phyloP scores from a whole-genome alignment of 2,113 vertebrate species.

The Rhinogobius similis region DNA sequence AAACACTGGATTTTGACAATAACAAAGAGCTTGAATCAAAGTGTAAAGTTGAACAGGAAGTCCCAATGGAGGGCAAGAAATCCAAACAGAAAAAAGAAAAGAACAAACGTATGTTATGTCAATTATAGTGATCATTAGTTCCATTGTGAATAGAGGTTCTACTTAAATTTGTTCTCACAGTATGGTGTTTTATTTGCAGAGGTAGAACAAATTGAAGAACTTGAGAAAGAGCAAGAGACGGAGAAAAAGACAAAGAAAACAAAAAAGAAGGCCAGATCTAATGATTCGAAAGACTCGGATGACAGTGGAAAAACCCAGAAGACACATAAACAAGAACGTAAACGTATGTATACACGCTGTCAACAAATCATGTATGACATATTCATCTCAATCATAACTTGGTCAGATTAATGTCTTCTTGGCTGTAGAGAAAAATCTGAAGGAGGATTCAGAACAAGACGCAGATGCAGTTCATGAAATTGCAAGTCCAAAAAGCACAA shows the following conservation, averaged over 20 bases:
- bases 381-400: neutral
- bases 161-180: neutral
- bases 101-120: slow-evolving; percentile 52
- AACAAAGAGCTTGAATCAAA: slow-evolving; percentile 44
- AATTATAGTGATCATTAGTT: neutral
- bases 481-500: slow-evolving; percentile 32
- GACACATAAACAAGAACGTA: slow-evolving; percentile 52
- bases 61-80: slow-evolving; percentile 43
- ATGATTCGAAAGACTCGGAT: slow-evolving; percentile 49
- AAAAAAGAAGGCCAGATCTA: slow-evolving; percentile 59
- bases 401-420: slow-evolving; percentile 4
- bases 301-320: slow-evolving; percentile 55
- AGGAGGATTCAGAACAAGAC: slow-evolving; percentile 40
- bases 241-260: slow-evolving; percentile 66
- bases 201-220: slow-evolving; percentile 37
- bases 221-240: slow-evolving; percentile 48
- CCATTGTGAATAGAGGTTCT: neutral
- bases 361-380: neutral
- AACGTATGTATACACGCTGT: slow-evolving; percentile 42
- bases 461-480: slow-evolving; percentile 41
- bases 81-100: slow-evolving; percentile 69
- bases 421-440: slow-evolving; percentile 50
- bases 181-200: slow-evolving; percentile 38
- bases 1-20: slow-evolving; percentile 54
- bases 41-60: slow-evolving; percentile 27